Evolutionary conservation across 2,797 vertebrate genomes (phyloP).

Genomic region (Tapera naevia): DNA sequence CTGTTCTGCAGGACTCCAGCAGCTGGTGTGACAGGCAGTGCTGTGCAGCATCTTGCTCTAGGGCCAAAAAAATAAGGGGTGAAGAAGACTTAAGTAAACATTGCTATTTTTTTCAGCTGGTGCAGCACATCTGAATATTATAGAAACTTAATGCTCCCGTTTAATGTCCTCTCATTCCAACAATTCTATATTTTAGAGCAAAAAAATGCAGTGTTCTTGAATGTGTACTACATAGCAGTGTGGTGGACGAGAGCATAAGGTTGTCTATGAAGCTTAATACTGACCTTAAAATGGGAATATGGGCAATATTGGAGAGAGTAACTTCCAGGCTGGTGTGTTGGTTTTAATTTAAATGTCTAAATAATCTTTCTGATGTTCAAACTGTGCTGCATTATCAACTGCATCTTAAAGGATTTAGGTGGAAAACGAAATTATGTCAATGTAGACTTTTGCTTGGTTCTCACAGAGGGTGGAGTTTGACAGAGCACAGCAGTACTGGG

Average conservation of each 20-base stretch:
- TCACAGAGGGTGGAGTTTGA: not conserved
- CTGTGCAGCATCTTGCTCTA: not conserved
- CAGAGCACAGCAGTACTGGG: not conserved
- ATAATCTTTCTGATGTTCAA: not conserved
- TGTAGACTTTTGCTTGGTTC: not conserved
- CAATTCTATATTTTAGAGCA: not conserved
- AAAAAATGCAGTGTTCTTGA: not conserved
- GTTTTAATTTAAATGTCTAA: not conserved
- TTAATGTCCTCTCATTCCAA: not conserved
- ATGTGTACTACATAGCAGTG: not conserved
- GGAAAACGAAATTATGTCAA: not conserved
- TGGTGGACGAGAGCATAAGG: not conserved
- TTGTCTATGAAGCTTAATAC: not conserved
- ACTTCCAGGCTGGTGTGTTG: not conserved
- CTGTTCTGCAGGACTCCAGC: accelerated
- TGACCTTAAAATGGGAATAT: not conserved
- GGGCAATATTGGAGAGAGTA: not conserved
- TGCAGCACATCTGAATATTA: not conserved
- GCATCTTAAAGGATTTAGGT: not conserved
- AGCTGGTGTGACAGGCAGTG: not conserved
- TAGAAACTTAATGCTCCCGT: not conserved
- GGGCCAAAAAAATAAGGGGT: not conserved
- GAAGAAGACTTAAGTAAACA: not conserved
- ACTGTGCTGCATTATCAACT: not conserved
- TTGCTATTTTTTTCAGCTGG: not conserved